Base-by-base conservation (phyloP, 2,113 vertebrate genomes). In the Cyanoliseus patagonus region DNA sequence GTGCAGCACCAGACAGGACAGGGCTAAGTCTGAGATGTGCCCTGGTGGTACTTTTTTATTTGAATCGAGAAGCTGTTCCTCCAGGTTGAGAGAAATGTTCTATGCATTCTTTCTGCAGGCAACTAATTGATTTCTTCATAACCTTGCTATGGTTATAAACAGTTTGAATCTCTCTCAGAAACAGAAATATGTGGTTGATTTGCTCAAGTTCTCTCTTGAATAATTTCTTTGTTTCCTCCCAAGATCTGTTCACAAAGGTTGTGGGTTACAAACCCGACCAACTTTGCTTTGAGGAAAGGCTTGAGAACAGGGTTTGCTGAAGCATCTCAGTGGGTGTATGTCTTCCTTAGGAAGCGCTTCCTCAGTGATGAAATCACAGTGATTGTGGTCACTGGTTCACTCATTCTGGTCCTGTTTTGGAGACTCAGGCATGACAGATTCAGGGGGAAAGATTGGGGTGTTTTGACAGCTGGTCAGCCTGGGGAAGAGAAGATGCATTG, bases 1-100 rank as follows among this genome's bases (percentile, higher is more conserved):
- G 19, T 19, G 15, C 19, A 44, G 13, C 2, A 1, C 13, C 2
- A 6, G 24, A 20, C 19, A 53, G 74, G 86, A 33, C 18, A 55
- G 41, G 8, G 37, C 42, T 51, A 55, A 59, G 49, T 15, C 27
- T 47, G 62, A 13, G 18, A 24, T 46, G 20, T 63, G 7, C 17
- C 23, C 33, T 51, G 63, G 10, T 41, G 76, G 14, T 41, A 6
- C 16, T 47, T 67, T 31, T 33, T 39, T 62, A n/a, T 87, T 88
- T 86, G 87, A 75, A 75, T 87, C 91, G 83, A 87, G 79, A 75
- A 94, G 76, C 79, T 92, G 28, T 76, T 92, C 73, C 70, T 92
- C n/a, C 94, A 80, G 78, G 78, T 93, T 74, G 44, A 46, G 52
- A 52, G 37, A 53, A 55, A 39, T 14, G 3, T 18, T 81, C 24